Evolutionary conservation across 2,888 invertebrate species (phyloP), one percentile per base, ranked within the genome.

Genomic region (Andrena fulva): DNA sequence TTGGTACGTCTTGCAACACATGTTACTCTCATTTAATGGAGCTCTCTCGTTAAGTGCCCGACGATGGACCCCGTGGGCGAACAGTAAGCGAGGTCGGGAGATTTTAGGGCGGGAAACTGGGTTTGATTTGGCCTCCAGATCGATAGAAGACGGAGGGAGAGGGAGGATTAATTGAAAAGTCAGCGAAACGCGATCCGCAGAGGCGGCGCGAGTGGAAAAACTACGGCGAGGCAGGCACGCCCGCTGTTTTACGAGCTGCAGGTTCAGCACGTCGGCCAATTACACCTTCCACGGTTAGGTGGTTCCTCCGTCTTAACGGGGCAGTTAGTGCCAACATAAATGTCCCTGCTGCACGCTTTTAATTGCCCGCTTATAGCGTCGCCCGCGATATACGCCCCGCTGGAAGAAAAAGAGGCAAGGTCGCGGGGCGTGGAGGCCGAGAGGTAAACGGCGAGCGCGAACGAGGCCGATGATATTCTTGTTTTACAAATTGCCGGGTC

Each of bases 241-340:
- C 91, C 87, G 91, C 90, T 92, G 92, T 90, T 92, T 92, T 92
- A 92, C 91, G 92, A 92, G 91, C 89, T 88, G 91, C 89, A 87
- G 91, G 90, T 92, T 91, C 90, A 89, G 91, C 92, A 90, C 90
- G 91, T 89, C 88, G 89, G 87, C 91, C 92, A 92, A 92, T 93
- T 93, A 92, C 92, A 92, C 89, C 91, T 91, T 91, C 89, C 91
- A 90, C 90, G 89, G 89, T 91, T 90, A 91, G 90, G 90, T 88
- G 90, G 90, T 89, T 91, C 89, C 89, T 89, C 76, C 88, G 90
- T 91, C 91, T 93, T 92, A 92, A 93, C 89, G 91, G 56, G 92
- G 88, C 92, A 91, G 92, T 92, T 92, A 92, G 90, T 90, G 90
- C 88, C 89, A 88, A 90, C 92, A 91, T 92, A 91, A 92, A 92